phyloP scores from a whole-genome alignment of 2,113 vertebrate species.

The Caracal caracal region DNA sequence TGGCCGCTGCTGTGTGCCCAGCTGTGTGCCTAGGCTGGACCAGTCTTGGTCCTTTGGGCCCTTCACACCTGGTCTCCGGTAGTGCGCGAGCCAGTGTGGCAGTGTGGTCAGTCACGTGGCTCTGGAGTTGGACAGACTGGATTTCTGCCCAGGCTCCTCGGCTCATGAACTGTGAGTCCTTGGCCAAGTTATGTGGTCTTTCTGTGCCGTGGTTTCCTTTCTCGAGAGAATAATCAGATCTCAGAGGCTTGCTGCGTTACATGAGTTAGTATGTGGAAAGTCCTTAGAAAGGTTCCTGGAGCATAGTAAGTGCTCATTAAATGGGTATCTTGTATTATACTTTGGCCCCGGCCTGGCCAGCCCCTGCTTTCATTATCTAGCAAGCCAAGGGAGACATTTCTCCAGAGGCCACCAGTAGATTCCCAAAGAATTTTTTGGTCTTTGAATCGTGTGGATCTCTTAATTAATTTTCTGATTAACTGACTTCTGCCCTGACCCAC shows the following conservation, averaged over 20 bases:
- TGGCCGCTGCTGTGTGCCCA: not conserved
- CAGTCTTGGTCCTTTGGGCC: not conserved
- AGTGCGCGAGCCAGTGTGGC: rapidly evolving
- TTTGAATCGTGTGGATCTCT: not conserved
- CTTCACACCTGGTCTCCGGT: not conserved
- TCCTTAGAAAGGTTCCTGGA: not conserved
- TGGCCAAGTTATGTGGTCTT: not conserved
- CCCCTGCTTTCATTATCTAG: not conserved
- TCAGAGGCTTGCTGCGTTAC: not conserved
- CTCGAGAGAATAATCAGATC: not conserved
- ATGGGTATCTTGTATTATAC: not conserved
- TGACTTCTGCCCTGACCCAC: not conserved
- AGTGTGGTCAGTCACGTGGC: rapidly evolving
- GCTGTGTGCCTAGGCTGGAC: not conserved
- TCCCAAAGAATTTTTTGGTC: not conserved
- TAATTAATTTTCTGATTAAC: not conserved
- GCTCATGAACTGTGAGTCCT: not conserved
- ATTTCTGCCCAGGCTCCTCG: rapidly evolving
- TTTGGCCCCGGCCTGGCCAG: not conserved
- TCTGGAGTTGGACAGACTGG: rapidly evolving
- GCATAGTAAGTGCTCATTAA: not conserved
- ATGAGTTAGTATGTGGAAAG: not conserved
- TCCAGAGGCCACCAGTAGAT: not conserved
- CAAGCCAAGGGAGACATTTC: constrained; percentile 23
- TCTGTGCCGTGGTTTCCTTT: not conserved